Percentiles rank a stretch among this genome's conserved stretches.
phyloP scores from a whole-genome alignment of 2,797 vertebrate genomes.

The Ceryle rudis region DNA sequence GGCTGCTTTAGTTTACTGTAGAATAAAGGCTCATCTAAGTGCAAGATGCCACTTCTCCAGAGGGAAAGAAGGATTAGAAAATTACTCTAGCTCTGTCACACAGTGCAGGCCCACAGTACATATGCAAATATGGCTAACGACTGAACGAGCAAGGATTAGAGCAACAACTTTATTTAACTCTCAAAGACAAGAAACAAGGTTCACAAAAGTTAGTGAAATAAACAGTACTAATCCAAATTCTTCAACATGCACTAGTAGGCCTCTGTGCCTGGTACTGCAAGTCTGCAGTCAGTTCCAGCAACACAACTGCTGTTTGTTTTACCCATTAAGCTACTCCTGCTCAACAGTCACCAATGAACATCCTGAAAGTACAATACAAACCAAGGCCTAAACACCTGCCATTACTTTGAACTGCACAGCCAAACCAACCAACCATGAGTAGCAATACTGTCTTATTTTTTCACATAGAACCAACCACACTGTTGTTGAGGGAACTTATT shows the following conservation, averaged over 20 bases:
- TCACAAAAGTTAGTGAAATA: background rate
- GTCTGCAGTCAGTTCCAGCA: background rate
- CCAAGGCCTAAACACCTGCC: background rate
- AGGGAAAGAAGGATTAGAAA: background rate
- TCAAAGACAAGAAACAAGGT: background rate
- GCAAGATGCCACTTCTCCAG: background rate
- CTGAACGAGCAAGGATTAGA: background rate
- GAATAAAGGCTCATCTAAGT: background rate
- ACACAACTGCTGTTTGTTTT: background rate
- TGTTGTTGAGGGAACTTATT: fast-evolving
- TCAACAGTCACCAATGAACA: background rate
- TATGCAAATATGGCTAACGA: background rate
- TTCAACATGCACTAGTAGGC: background rate
- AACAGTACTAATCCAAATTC: background rate
- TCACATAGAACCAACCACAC: background rate
- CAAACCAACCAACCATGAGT: fast-evolving
- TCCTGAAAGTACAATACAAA: background rate
- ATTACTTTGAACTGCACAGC: fast-evolving
- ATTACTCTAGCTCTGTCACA: background rate
- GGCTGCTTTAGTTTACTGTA: background rate
- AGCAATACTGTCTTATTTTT: background rate
- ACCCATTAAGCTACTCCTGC: background rate
- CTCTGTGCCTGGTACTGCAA: background rate
- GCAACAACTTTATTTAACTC: conserved; percentile 57
- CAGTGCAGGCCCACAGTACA: fast-evolving